Percentiles rank a stretch among this genome's conserved stretches.
phyloP scores from a whole-genome alignment of 1,140 invertebrate species.

The Drosophila repleta region DNA sequence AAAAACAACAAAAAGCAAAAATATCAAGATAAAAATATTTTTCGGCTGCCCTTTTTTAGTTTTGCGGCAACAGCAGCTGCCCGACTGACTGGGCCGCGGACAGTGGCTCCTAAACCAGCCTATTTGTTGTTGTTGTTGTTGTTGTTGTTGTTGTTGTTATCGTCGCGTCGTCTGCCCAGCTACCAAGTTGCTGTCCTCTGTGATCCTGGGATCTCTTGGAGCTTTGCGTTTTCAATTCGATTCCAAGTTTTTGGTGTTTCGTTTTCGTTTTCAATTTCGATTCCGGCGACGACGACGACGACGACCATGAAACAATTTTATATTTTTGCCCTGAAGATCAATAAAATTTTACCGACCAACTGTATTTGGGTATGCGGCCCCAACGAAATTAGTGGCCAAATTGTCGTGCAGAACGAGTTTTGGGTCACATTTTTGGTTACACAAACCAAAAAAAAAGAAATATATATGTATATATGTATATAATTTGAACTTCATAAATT shows the following conservation, averaged over 20 bases:
- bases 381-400: conserved; percentile 76
- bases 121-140: conserved; percentile 68
- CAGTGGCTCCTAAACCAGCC: conserved; percentile 65
- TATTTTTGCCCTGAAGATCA: conserved; percentile 78
- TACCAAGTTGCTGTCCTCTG: conserved; percentile 23
- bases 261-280: conserved; percentile 71
- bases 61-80: conserved; percentile 34
- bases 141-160: conserved; percentile 59
- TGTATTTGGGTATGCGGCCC: conserved; percentile 69
- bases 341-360: conserved; percentile 82
- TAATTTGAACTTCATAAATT: conserved; percentile 59
- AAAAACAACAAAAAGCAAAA: conserved; percentile 45
- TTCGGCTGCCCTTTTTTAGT: conserved; percentile 67
- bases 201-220: conserved; percentile 46
- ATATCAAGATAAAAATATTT: conserved; percentile 83
- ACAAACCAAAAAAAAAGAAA: conserved; percentile 30
- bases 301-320: conserved; percentile 80
- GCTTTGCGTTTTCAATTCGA: conserved; percentile 66
- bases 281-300: conserved; percentile 46
- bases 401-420: conserved; percentile 66
- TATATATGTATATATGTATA: too few species aligned
- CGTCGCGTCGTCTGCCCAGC: conserved; percentile 43
- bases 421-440: conserved; percentile 73
- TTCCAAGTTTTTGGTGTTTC: conserved; percentile 62
- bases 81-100: conserved; percentile 31